These are phyloP conservation scores for Neria commutata DNA, from an alignment of 2,888 invertebrate genomes.

Conservation along the genomic window DNA sequence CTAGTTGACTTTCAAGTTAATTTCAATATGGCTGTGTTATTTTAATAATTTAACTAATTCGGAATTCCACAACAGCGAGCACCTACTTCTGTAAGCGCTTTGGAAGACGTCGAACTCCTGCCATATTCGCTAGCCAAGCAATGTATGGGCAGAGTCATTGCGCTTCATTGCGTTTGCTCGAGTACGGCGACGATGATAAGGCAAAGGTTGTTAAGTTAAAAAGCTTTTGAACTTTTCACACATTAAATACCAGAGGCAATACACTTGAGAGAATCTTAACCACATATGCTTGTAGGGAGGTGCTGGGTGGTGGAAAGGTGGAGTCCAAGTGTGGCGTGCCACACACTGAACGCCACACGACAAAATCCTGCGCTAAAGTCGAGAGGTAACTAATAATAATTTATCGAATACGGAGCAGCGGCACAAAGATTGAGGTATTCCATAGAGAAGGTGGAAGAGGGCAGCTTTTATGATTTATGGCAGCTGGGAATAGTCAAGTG, in stretches of 20 bases:
- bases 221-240: constrained; percentile 50
- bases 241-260: constrained; percentile 15
- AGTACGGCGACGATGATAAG: constrained; percentile 37
- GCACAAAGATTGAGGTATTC: constrained; percentile 37
- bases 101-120: constrained; percentile 55
- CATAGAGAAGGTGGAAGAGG: background rate
- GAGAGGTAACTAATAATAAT: constrained; percentile 54
- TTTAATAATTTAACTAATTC: too few species aligned
- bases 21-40: too few species aligned
- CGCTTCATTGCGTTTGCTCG: constrained; percentile 31
- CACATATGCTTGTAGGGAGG: background rate
- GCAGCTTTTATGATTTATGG: constrained; percentile 48
- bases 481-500: constrained; percentile 31
- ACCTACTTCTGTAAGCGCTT: constrained; percentile 55
- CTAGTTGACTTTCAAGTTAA: too few species aligned
- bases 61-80: constrained; percentile 46
- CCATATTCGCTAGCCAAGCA: constrained; percentile 49
- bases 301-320: too few species aligned
- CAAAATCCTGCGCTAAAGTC: constrained; percentile 11
- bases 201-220: constrained; percentile 57
- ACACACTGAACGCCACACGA: background rate
- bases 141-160: constrained; percentile 37
- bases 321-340: background rate
- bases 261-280: constrained; percentile 7
- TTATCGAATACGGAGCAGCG: constrained; percentile 53